These are phyloP conservation scores for Gortyna flavago DNA, from an alignment of 2,888 invertebrate species.

Conservation along the genomic window DNA sequence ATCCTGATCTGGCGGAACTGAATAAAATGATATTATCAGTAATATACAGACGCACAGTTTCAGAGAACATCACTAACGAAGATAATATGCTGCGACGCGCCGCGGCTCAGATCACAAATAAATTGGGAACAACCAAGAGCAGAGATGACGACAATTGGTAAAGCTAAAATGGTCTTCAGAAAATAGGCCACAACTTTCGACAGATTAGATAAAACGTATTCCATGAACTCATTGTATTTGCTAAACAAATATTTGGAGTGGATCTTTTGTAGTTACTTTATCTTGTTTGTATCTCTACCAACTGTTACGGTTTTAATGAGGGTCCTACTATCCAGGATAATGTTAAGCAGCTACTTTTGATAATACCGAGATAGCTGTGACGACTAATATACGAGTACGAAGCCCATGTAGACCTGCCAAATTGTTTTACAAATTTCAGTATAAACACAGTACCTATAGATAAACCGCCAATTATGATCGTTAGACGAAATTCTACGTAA, in stretches of 20 bases:
- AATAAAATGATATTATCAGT: not conserved
- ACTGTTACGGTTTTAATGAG: constrained; percentile 50
- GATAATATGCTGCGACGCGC: not conserved
- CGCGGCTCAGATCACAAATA: not conserved
- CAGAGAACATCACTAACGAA: not conserved
- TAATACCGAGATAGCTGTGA: constrained; percentile 31
- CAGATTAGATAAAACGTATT: not conserved
- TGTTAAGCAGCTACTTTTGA: constrained; percentile 40
- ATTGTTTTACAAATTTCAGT: constrained; percentile 34
- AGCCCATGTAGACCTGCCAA: constrained; percentile 11
- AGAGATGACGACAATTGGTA: not conserved
- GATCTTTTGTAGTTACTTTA: constrained; percentile 32
- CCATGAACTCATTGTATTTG: not conserved
- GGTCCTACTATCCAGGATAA: constrained; percentile 37
- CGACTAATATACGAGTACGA: constrained; percentile 26
- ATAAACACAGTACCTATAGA: not conserved
- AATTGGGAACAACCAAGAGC: not conserved
- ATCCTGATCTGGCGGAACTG: not conserved
- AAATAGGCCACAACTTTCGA: not conserved
- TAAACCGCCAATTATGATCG: not conserved
- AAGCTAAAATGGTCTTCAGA: not conserved
- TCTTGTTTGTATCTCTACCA: constrained; percentile 10
- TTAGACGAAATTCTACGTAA: constrained; percentile 8
- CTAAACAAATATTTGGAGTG: constrained; percentile 8
- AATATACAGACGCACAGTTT: not conserved